Evolutionary conservation across 2,888 invertebrate genomes (phyloP), one percentile per base, ranked within the genome.

Genomic region (Agrochola litura): DNA sequence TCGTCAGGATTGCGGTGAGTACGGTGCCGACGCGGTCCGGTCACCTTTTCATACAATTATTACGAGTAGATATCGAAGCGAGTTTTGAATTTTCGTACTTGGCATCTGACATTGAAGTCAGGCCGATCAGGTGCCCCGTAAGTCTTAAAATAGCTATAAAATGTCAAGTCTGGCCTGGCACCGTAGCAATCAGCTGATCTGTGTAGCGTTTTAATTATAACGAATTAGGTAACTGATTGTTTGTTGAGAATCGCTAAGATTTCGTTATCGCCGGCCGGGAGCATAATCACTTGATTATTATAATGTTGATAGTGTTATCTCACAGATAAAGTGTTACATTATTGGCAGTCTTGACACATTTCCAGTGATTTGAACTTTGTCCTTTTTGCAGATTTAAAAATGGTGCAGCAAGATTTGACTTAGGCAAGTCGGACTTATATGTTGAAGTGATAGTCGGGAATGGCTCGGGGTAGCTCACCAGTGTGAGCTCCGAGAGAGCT

Each of bases 341-440:
- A 91, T 91, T 89, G 86, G 85, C 88, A 89, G 82, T 91, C 89
- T 92, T 91, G 89, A 91, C 90, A 91, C 77, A 85, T 88, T 89
- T 88, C 82, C 88, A 90, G 92, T 93, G 90, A 92, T 92, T 92
- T 92, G 89, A 92, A 91, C 84, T 90, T 89, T 90, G 89, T 90
- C 85, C 86, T 89, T 81, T 84, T 95, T 95, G 83, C 96, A 97
- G 97, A 96, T 95, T 94, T 96, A 92, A 97, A 97, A 93, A 97
- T 97, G 97, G 97, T 97, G 95, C 97, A 97, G 93, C 97, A 97
- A 92, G 97, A 97, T 96, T 95, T 97, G 95, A 97, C 97, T 93
- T 97, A 97, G 96, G 92, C 89, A 90, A 88, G 86, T 83, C 79
- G 73, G 90, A 91, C 92, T 91, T 88, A 90, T 89, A 91, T 82